phyloP scores from a whole-genome alignment of 2,113 vertebrate genomes.

The Melanerpes formicivorus region DNA sequence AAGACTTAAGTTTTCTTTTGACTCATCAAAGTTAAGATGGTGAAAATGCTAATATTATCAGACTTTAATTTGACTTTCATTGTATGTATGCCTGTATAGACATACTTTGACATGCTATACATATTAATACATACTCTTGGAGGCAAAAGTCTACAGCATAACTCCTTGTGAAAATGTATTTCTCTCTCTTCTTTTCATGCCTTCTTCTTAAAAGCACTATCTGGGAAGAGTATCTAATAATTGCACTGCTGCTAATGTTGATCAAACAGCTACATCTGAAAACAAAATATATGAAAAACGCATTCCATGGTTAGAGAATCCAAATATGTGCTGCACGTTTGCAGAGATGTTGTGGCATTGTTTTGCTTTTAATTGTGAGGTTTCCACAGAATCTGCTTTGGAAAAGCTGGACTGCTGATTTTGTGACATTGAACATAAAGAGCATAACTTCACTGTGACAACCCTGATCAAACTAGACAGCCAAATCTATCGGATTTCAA shows the following conservation, averaged over 20 bases:
- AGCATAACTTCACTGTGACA: not conserved
- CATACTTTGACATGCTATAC: not conserved
- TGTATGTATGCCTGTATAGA: not conserved
- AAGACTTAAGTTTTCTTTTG: not conserved
- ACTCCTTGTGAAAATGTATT: accelerated
- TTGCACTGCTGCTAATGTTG: not conserved
- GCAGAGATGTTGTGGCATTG: not conserved
- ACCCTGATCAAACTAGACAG: not conserved
- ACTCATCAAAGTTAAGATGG: not conserved
- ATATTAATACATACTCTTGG: not conserved
- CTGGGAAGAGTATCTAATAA: not conserved
- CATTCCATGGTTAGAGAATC: not conserved
- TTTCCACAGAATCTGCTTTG: not conserved
- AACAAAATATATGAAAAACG: not conserved
- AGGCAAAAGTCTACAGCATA: not conserved
- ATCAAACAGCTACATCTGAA: not conserved
- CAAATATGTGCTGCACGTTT: not conserved
- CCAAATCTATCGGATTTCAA: not conserved
- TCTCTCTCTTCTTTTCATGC: not conserved
- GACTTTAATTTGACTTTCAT: not conserved
- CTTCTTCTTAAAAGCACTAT: not conserved
- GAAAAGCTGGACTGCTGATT: not conserved
- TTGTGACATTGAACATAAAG: accelerated
- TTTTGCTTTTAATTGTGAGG: not conserved
- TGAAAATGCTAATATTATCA: not conserved